Evolutionary conservation across 1,140 invertebrate genomes (phyloP), one percentile per base, ranked within the genome.

Genomic region (Patella vulgata): DNA sequence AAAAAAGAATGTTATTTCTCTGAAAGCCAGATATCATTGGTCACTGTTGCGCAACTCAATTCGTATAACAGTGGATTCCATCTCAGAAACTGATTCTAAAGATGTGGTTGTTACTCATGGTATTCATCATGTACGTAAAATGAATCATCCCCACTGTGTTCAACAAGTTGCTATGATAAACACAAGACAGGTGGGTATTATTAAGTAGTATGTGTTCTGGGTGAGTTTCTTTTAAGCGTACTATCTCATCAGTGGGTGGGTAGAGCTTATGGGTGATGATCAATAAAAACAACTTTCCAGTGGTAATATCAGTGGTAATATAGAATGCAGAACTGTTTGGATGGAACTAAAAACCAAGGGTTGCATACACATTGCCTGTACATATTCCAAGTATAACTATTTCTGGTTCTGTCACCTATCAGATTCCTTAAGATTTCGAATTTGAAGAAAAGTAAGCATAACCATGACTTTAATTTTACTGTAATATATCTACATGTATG

Each of bases 21-120:
- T 53, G 31, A 79, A 73, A 57, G 74, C 78, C 19, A 43, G 61
- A 1, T 57, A 74, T 58, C 61, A 75, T 50, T 82, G 81, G 81
- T 52, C 56, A 9, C 42, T 78, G 14, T 55, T 82, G 40, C 63
- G 78, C 21, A 71, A 75, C 19, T 78, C 75, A 4, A 73, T 82
- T 12, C 51, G 59, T 17, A 71, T 70, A 52, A 73, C 74, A 25
- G 67, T 74, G 14, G 42, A 76, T 43, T 66, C 70, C 12, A 66
- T 78, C 30, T 70, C 73, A 47, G 62, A 75, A 47, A 53, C 75
- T 11, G 77, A 82, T 58, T 39, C 69, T 1, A 76, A 71, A 48
- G 71, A 80, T 40, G 48, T 74, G 25, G 42, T 62, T 31, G 66
- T 82, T 17, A 71, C 62, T 12, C 81, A 82, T 75, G 81, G 81